These are phyloP conservation scores for Samia ricini DNA, from an alignment of 1,140 invertebrate species.

Conservation along the genomic window DNA sequence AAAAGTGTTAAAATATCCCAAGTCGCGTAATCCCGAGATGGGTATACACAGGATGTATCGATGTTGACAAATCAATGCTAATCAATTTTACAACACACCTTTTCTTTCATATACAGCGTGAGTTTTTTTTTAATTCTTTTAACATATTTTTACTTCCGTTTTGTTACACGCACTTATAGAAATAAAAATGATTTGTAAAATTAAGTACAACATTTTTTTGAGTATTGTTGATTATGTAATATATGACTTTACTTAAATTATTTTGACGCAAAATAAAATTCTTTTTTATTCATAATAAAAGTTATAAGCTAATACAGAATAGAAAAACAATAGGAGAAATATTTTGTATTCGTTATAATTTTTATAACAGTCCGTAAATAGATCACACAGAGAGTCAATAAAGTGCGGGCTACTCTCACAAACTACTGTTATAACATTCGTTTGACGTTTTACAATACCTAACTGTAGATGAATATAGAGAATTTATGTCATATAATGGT, in stretches of 20 bases:
- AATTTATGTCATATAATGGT: too few relatives aligned
- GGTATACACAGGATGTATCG: background rate
- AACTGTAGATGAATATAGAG: too few relatives aligned
- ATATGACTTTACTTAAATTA: too few relatives aligned
- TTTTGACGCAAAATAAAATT: too few relatives aligned
- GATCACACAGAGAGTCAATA: slow-evolving; percentile 44
- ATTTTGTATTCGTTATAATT: too few relatives aligned
- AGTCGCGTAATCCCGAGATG: background rate
- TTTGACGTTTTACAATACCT: slow-evolving; percentile 52
- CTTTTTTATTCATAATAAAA: too few relatives aligned
- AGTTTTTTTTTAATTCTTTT: background rate
- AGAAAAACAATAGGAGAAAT: too few relatives aligned
- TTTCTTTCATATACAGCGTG: slow-evolving; percentile 7
- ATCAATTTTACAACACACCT: slow-evolving; percentile 35
- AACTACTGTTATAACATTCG: slow-evolving; percentile 16
- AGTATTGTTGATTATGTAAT: too few relatives aligned
- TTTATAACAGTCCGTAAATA: slow-evolving; percentile 25
- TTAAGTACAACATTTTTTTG: too few relatives aligned
- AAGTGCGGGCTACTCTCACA: slow-evolving; percentile 43
- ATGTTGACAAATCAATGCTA: slow-evolving; percentile 24
- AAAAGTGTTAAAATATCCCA: background rate
- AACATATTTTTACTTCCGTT: background rate
- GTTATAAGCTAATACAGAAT: too few relatives aligned
- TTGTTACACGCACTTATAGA: too few relatives aligned
- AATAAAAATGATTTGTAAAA: too few relatives aligned